Conservation (phyloP, 2,797 vertebrate genomes). For the Artibeus jamaicensis region DNA sequence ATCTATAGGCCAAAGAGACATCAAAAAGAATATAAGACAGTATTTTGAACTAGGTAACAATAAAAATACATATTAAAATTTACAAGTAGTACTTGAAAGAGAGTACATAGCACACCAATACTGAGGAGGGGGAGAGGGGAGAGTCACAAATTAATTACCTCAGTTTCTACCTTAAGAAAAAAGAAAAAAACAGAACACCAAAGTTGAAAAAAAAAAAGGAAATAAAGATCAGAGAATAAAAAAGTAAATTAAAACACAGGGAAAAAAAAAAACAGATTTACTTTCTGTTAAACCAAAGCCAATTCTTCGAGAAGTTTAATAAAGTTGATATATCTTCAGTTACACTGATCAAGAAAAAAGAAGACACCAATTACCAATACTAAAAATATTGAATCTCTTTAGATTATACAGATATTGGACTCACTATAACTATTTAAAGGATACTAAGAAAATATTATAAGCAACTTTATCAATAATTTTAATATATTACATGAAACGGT, state of each 20-base stretch:
- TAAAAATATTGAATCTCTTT: background rate
- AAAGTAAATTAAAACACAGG: background rate
- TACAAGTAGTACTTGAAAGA: background rate
- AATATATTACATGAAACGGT: background rate
- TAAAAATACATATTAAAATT: background rate
- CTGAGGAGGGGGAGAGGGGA: background rate
- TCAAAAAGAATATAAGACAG: background rate
- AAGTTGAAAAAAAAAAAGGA: background rate
- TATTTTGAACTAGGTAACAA: slow-evolving; percentile 17
- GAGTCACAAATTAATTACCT: background rate
- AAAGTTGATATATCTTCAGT: background rate
- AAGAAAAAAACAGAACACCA: background rate
- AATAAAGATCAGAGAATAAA: background rate
- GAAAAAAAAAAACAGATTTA: background rate
- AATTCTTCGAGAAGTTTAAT: background rate
- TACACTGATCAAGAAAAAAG: background rate
- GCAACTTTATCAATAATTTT: background rate
- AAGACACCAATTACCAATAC: background rate
- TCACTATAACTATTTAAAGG: background rate
- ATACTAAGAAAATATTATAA: background rate
- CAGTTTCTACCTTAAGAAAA: background rate
- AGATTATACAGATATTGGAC: background rate
- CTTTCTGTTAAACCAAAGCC: background rate
- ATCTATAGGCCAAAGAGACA: background rate
- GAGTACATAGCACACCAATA: background rate